Percentiles rank a stretch among this genome's conserved stretches.
phyloP scores from a whole-genome alignment of 2,797 vertebrate genomes.

The Rhincodon typus region DNA sequence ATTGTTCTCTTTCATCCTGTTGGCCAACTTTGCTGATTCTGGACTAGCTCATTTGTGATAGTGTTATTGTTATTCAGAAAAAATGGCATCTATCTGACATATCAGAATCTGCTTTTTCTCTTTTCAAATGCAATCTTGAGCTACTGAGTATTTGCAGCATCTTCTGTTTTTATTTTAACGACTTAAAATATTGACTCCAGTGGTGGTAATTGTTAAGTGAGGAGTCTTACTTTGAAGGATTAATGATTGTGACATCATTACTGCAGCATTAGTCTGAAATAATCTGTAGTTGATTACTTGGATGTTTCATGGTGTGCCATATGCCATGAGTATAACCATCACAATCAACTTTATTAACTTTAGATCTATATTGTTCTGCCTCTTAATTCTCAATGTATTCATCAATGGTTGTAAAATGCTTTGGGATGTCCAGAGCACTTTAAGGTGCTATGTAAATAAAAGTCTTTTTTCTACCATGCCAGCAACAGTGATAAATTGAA shows the following conservation, averaged over 20 bases:
- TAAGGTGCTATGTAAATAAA: background rate
- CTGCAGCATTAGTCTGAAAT: background rate
- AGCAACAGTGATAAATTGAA: constrained; percentile 9
- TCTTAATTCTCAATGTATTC: background rate
- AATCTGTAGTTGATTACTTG: background rate
- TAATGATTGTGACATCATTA: constrained; percentile 11
- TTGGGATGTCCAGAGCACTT: background rate
- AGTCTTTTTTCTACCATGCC: background rate
- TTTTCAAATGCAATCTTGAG: background rate
- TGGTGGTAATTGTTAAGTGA: background rate
- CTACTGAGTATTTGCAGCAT: background rate
- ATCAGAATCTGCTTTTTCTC: background rate
- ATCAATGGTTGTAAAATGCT: background rate
- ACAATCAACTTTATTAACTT: background rate
- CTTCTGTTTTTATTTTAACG: background rate
- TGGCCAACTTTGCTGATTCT: background rate
- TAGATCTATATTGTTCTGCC: background rate
- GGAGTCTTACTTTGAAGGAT: background rate
- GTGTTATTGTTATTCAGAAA: background rate
- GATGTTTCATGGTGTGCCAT: background rate
- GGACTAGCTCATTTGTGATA: background rate
- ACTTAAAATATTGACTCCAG: background rate
- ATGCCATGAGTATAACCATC: background rate
- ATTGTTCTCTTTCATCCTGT: background rate
- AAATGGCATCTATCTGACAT: background rate